Percentiles rank a stretch among this genome's conserved stretches.
phyloP scores from a whole-genome alignment of 35 echinoderm and acorn worm species.

The Lytechinus variegatus region DNA sequence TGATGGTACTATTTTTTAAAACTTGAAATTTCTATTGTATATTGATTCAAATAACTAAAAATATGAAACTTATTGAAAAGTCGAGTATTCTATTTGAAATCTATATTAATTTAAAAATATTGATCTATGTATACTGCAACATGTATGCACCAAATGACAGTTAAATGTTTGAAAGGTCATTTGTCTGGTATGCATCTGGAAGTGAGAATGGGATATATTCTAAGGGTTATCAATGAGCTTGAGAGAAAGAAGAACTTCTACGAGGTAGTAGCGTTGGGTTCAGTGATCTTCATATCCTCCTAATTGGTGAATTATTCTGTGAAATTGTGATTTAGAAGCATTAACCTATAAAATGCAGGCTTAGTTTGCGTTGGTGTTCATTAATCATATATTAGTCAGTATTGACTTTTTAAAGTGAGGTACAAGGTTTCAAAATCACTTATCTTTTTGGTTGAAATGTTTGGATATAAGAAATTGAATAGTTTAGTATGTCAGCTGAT shows the following conservation, averaged over 20 bases:
- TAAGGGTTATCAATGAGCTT: slow-evolving; percentile 10
- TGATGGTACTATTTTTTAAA: not conserved
- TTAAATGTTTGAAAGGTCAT: too few species aligned
- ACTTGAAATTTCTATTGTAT: not conserved
- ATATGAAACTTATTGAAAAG: not conserved
- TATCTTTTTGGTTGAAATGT: not conserved
- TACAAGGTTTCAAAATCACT: not conserved
- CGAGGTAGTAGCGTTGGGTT: not conserved
- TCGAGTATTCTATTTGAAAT: not conserved
- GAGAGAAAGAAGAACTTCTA: not conserved
- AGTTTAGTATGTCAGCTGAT: not conserved
- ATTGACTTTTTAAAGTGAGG: not conserved
- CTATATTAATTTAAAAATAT: not conserved
- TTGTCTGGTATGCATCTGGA: too few species aligned
- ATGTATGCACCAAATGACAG: too few species aligned
- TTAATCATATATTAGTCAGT: not conserved
- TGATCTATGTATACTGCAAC: not conserved
- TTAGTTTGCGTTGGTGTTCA: not conserved
- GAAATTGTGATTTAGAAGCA: not conserved
- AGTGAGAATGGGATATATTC: not conserved
- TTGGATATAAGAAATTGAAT: not conserved
- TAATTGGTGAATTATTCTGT: not conserved
- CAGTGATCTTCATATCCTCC: not conserved
- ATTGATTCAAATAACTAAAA: not conserved
- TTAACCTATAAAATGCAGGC: not conserved